phyloP scores from a whole-genome alignment of 1,140 invertebrate species.

The Neotoxoptera formosana region DNA sequence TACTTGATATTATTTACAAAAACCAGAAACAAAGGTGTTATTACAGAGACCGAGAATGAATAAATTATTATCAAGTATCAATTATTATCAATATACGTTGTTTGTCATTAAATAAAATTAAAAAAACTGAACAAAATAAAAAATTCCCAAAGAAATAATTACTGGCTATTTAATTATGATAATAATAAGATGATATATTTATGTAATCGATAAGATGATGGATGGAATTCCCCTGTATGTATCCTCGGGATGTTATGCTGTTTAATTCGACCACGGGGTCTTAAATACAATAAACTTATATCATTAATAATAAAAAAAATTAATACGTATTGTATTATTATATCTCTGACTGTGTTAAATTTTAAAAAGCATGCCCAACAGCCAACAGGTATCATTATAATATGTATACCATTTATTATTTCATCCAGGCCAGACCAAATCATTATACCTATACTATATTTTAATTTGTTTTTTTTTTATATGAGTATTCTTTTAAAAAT shows the following conservation, averaged over 20 bases:
- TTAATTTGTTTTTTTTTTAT: background rate
- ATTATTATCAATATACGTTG: no score
- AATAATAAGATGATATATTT: background rate
- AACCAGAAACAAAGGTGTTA: background rate
- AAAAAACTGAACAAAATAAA: background rate
- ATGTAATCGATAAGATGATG: background rate
- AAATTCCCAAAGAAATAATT: background rate
- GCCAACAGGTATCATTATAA: background rate
- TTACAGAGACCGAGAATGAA: background rate
- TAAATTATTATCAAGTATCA: no score
- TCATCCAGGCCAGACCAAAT: background rate
- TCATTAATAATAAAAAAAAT: constrained; percentile 20
- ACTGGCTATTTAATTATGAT: background rate
- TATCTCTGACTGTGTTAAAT: background rate
- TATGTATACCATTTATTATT: background rate
- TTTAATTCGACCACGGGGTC: background rate
- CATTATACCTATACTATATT: background rate
- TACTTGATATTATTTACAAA: background rate
- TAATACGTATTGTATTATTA: constrained; percentile 10
- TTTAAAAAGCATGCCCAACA: background rate
- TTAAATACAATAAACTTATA: background rate
- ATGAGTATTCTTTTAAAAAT: background rate
- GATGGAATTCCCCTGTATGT: background rate
- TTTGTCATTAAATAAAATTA: no score
- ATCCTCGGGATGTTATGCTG: background rate